Base-by-base conservation (phyloP, 1,140 invertebrate genomes). In the Eueides isabella region DNA sequence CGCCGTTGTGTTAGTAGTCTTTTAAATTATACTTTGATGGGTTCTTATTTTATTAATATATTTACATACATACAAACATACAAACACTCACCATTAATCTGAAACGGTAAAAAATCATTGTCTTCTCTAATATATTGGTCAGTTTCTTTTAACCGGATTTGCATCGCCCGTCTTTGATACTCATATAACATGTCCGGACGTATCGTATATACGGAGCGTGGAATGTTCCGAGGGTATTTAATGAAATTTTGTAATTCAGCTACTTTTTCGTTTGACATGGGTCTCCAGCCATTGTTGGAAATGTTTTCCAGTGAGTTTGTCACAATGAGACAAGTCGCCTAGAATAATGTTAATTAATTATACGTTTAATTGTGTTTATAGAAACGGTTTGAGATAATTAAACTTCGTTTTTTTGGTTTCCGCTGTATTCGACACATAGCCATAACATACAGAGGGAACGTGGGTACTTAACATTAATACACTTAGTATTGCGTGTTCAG, bases 201-300 rank as follows among this genome's bases (percentile, higher is more conserved):
- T 44, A 44, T 19, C n/a, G 41, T 44, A 16, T 44, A 16, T 44
- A 19, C n/a, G 19, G n/a, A 5, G 16, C 14, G n/a, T 44, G 41
- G 41, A 44, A 44, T 44, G 41, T 44, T 19, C 41, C 41, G 41
- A 2, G 41, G 41, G 41, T 44, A 44, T 44, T 44, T 44, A 74
- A 78, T 77, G 67, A 76, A 69, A 74, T 80, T 75, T 64, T 72
- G 69, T 64, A 76, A 66, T 38, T 67, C 65, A 67, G 74, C 33
- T 31, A 79, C 71, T 76, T 77, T 74, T 67, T 82, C 77, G 29
- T 64, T 80, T 74, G 79, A 71, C 63, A 80, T 77, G 35, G 85
- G 85, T 72, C 77, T 77, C 85, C 85, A 87, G 48, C 80, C 85
- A 79, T 80, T 77, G 63, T 77, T 71, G 63, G 72, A 66, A 70